A percentile compares a stretch with the other conserved stretches of the same genome.
Evolutionary conservation across 2,113 vertebrate species (phyloP).

Genomic region (Dicaeum eximium): DNA sequence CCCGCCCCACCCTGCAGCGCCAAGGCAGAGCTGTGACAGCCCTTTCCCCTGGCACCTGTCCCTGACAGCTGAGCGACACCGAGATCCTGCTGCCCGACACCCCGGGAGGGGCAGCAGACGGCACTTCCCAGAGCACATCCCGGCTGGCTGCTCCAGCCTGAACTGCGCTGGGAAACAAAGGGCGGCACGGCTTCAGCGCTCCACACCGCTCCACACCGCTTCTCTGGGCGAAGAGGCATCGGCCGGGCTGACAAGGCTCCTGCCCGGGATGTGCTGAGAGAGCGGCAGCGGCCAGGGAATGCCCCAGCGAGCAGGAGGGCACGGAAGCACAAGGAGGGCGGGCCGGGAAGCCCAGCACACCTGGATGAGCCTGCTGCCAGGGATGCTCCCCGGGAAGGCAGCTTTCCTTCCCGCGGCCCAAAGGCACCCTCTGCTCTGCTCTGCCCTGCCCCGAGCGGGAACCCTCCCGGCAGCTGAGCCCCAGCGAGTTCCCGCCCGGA

Average conservation of each 20-base stretch:
- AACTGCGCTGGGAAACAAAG: neutral
- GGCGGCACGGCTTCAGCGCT: neutral
- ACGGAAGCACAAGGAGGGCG: neutral
- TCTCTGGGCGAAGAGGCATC: accelerated
- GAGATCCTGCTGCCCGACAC: accelerated
- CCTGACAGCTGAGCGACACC: neutral
- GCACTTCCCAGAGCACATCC: neutral
- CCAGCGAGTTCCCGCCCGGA: neutral
- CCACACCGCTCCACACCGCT: neutral
- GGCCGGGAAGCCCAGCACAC: neutral
- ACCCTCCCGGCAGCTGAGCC: neutral
- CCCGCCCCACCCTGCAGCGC: neutral
- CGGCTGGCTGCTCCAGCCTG: neutral
- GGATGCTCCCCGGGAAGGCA: neutral
- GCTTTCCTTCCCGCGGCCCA: neutral
- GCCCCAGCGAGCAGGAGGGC: neutral
- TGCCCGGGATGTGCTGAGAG: neutral
- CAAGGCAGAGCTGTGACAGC: neutral
- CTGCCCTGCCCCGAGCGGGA: neutral
- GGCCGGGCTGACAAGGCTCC: neutral
- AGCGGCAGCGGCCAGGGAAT: neutral
- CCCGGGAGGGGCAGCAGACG: neutral
- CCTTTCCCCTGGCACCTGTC: neutral
- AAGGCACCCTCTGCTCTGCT: neutral
- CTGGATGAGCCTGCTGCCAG: neutral